Evolutionary conservation across 1,140 invertebrate species (phyloP).

Genomic region (Sminthurinus signatus): DNA sequence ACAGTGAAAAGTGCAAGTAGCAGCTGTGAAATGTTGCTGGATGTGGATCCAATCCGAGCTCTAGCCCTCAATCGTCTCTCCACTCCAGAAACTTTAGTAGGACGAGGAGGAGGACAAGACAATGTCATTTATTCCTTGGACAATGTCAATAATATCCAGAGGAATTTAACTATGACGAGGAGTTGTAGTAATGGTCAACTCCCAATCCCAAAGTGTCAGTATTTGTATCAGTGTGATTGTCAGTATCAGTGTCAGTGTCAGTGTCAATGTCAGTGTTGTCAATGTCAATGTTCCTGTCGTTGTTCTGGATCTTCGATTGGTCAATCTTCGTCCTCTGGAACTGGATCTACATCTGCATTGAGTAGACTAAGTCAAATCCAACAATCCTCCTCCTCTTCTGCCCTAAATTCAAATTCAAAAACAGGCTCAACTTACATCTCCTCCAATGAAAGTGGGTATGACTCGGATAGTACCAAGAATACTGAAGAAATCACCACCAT

Average conservation of each 20-base stretch:
- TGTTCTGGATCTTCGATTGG: background rate
- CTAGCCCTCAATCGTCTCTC: too few relatives aligned
- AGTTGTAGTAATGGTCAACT: too few relatives aligned
- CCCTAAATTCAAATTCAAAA: too few relatives aligned
- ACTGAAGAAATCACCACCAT: conserved; percentile 17
- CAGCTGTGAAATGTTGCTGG: conserved; percentile 35
- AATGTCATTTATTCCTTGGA: background rate
- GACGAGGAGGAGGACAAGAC: too few relatives aligned
- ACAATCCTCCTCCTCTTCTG: background rate
- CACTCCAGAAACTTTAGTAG: too few relatives aligned
- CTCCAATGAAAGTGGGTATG: conserved; percentile 40
- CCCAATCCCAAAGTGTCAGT: background rate
- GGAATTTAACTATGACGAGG: too few relatives aligned
- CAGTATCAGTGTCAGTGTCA: background rate
- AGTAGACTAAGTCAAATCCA: too few relatives aligned
- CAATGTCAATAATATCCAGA: background rate
- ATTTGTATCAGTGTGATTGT: background rate
- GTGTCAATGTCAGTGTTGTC: background rate
- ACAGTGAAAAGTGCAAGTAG: conserved; percentile 32
- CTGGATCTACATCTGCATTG: too few relatives aligned
- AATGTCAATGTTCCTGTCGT: too few relatives aligned
- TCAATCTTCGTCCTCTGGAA: too few relatives aligned
- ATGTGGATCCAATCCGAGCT: too few relatives aligned
- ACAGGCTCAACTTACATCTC: conserved; percentile 20
- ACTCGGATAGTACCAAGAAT: conserved; percentile 38